Conservation (phyloP, 2,797 vertebrate species). For the Syngnathus rostellatus region DNA sequence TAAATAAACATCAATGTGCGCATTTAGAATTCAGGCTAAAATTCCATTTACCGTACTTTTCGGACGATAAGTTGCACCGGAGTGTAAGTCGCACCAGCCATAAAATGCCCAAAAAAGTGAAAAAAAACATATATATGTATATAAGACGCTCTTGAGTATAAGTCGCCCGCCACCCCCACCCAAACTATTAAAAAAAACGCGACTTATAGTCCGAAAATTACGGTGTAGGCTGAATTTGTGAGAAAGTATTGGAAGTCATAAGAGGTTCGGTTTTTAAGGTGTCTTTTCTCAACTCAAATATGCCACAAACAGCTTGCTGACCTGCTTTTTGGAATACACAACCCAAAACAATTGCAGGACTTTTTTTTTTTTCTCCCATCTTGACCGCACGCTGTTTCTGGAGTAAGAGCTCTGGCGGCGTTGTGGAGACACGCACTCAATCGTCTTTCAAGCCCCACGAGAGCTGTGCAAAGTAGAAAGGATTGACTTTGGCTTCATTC, state of each 20-base stretch:
- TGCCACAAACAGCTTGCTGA: neutral
- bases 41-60: too few relatives aligned
- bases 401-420: conserved; percentile 3
- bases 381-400: neutral
- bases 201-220: too few relatives aligned
- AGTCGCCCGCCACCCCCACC: too few relatives aligned
- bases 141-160: too few relatives aligned
- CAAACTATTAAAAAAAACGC: too few relatives aligned
- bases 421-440: neutral
- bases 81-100: too few relatives aligned
- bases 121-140: too few relatives aligned
- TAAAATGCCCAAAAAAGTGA: too few relatives aligned
- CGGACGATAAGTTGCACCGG: too few relatives aligned
- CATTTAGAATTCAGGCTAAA: too few relatives aligned
- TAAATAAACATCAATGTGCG: neutral
- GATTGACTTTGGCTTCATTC: conserved; percentile 21
- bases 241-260: too few relatives aligned
- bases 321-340: neutral
- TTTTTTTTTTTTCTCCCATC: neutral
- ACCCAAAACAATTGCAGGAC: neutral
- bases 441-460: conserved; percentile 1
- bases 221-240: too few relatives aligned
- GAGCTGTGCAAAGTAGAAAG: neutral
- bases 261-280: neutral
- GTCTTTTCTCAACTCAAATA: neutral